Evolutionary conservation across 2,888 invertebrate genomes (phyloP), one percentile per base, ranked within the genome.

Genomic region (Coleophora flavipennella): DNA sequence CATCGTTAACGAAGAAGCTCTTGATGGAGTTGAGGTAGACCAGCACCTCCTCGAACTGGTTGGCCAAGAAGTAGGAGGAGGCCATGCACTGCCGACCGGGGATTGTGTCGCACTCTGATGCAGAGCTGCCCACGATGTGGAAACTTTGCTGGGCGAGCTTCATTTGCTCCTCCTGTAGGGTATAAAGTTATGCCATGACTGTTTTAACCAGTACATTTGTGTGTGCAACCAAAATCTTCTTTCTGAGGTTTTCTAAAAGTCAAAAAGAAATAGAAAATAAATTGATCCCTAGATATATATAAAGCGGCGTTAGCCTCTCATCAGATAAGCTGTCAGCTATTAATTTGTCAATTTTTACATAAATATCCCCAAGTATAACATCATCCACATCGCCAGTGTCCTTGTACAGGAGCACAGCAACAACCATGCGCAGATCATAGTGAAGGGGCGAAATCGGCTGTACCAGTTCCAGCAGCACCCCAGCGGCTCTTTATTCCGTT

Each of bases 41-140:
- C 12, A 97, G 87, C 34, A 97, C 98, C 77, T 99, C 97, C 60
- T 98, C 97, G 72, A 96, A 98, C 72, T 98, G 97, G 13, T 92
- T 92, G 35, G 95, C 91, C 3, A 99, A 86, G 77, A 99, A 99
- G 79, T 96, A 96, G 3, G 95, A 95, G 0, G 98, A 96, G 0
- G 99, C 96, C 98, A 99, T 99, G 68, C 98, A 97, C 74, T 99
- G 97, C 25, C 99, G 87, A 1, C 99, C 96, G 0, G 94, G 94
- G 59, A 99, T 98, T 0, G 99, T 99, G 71, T 99, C 99, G 67
- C 97, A 97, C 79, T 99, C 99, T 13, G 96, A 95, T 1, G 95
- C 92, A 0, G 97, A 98, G 49, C 96, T 96, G 40, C 99, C 99
- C 2, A 99, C 97, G 42, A 97, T 78, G 73, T 97, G 97, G 67